Percentiles rank a stretch among this genome's conserved stretches.
Conservation (phyloP, 2,888 invertebrate genomes). For the Cataglyphis albicans region DNA sequence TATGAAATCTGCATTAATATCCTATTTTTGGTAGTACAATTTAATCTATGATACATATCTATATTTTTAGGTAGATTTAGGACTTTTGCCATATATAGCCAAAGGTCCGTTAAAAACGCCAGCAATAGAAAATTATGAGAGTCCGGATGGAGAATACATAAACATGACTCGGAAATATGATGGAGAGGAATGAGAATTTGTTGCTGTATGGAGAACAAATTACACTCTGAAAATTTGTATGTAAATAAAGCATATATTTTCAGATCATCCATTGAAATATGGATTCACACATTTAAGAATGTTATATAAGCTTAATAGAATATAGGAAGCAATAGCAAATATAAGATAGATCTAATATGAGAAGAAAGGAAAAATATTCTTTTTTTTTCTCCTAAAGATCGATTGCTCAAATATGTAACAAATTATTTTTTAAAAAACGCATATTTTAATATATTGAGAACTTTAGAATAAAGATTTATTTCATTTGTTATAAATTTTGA, state of each 20-base stretch:
- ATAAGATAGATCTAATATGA: conserved; percentile 20
- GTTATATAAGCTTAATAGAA: conserved; percentile 35
- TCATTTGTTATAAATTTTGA: background rate
- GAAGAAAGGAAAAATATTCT: background rate
- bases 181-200: conserved; percentile 67
- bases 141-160: conserved; percentile 96
- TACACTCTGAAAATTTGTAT: background rate
- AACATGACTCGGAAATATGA: conserved; percentile 91
- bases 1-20: background rate
- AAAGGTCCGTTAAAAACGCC: conserved; percentile 94
- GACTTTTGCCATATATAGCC: conserved; percentile 89
- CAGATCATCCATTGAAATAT: conserved; percentile 3
- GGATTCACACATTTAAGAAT: conserved; percentile 30
- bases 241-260: conserved; percentile 41
- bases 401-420: background rate
- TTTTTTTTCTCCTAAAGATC: background rate
- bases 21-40: background rate
- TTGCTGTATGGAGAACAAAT: background rate
- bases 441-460: background rate
- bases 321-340: conserved; percentile 15
- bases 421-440: background rate
- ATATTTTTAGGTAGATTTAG: conserved; percentile 90
- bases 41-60: conserved; percentile 43
- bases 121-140: conserved; percentile 92
- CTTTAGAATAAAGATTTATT: conserved; percentile 17